A percentile compares a stretch with the other conserved stretches of the same genome.
Evolutionary conservation across 2,888 invertebrate genomes (phyloP).

Genomic region (Harpalus rubripes): DNA sequence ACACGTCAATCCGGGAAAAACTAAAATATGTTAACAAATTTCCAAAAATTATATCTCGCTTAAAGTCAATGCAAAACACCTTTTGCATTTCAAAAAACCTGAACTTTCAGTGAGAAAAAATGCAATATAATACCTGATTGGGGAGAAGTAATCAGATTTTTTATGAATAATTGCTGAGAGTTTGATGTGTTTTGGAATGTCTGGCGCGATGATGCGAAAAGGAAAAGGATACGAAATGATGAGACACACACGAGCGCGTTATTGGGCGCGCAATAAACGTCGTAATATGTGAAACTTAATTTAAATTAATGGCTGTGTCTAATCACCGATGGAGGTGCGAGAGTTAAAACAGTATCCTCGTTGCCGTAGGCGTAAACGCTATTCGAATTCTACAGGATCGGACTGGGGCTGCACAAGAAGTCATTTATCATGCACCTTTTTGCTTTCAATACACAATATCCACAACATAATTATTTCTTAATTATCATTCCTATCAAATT

Average conservation of each 20-base stretch:
- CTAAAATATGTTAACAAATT: too few relatives aligned
- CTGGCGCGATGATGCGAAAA: conserved; percentile 4
- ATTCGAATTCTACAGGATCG: neutral
- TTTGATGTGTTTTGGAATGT: neutral
- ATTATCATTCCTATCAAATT: neutral
- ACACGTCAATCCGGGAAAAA: too few relatives aligned
- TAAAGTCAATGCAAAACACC: too few relatives aligned
- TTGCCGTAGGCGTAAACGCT: conserved; percentile 13
- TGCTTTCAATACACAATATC: neutral
- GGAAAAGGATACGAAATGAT: conserved; percentile 27
- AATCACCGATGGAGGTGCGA: conserved; percentile 60
- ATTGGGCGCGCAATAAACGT: conserved; percentile 61
- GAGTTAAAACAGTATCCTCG: conserved; percentile 59
- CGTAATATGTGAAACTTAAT: conserved; percentile 62
- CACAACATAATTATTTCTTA: neutral
- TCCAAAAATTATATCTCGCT: too few relatives aligned
- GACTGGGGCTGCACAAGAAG: neutral
- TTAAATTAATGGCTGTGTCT: conserved; percentile 59
- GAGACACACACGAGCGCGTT: conserved; percentile 15
- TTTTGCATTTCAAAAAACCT: too few relatives aligned
- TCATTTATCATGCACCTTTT: neutral
- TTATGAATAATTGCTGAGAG: neutral
- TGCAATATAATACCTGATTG: too few relatives aligned
- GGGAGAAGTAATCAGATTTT: too few relatives aligned
- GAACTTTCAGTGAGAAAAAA: too few relatives aligned